A percentile compares a stretch with the other conserved stretches of the same genome.
Conservation (phyloP, 2,113 vertebrate species). For the Atrichornis clamosus region DNA sequence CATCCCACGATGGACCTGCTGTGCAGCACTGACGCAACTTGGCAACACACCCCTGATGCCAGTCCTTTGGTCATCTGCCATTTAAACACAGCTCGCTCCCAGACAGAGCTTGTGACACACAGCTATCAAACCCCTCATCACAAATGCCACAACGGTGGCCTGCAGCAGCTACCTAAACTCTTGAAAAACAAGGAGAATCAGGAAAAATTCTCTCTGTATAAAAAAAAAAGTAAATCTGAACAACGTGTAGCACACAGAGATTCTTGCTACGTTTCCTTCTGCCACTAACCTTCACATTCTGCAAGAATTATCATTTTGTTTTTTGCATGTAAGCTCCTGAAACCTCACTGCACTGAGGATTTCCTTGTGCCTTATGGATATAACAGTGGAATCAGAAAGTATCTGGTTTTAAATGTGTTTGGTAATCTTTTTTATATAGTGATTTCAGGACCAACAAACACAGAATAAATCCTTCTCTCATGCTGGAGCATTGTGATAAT, state of each 20-base stretch:
- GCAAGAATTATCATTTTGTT: neutral
- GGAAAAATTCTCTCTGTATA: neutral
- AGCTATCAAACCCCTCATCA: neutral
- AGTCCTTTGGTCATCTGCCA: neutral
- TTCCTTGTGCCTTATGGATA: neutral
- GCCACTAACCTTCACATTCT: neutral
- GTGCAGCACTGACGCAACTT: neutral
- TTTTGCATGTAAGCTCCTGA: neutral
- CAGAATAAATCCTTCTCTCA: conserved; percentile 5
- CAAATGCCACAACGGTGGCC: neutral
- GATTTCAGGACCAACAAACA: neutral
- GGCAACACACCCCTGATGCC: neutral
- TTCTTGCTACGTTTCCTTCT: neutral
- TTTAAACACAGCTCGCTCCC: neutral
- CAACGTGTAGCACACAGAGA: neutral
- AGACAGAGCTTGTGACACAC: neutral
- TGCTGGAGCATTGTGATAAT: neutral
- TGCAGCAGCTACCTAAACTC: neutral
- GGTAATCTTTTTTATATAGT: neutral
- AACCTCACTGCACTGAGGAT: neutral
- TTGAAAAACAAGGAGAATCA: neutral
- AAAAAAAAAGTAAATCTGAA: neutral
- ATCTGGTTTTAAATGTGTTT: neutral
- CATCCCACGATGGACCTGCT: neutral
- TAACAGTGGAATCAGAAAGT: neutral